Conservation (phyloP, 2,797 vertebrate genomes). For the Catamblyrhynchus diadema region DNA sequence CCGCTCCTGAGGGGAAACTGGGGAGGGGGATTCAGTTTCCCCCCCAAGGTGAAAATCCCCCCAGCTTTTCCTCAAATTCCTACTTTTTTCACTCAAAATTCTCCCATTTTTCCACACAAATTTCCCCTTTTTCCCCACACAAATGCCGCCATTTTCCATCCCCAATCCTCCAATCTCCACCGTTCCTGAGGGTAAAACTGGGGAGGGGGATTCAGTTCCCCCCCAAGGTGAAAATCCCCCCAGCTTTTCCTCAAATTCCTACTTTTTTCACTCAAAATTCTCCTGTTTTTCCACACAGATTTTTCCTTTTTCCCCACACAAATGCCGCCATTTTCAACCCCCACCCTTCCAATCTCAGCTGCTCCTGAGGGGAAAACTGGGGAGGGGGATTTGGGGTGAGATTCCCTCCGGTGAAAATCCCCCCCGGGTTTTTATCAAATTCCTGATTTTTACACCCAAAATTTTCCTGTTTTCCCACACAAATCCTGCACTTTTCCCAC, state of each 20-base stretch:
- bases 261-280: too few species aligned
- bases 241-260: too few species aligned
- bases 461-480: too few species aligned
- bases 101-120: too few species aligned
- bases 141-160: neutral
- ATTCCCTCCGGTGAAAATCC: neutral
- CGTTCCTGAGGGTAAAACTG: neutral
- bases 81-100: too few species aligned
- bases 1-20: neutral
- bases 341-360: rapidly evolving
- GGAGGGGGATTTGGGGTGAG: neutral
- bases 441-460: too few species aligned
- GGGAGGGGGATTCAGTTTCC: neutral
- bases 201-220: neutral
- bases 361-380: neutral
- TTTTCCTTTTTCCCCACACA: neutral
- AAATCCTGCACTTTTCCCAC: too few species aligned
- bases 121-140: neutral
- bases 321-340: neutral
- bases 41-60: neutral
- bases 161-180: too few species aligned
- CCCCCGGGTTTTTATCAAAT: too few species aligned
- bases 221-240: neutral
- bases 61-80: too few species aligned
- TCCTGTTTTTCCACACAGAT: too few species aligned